Percentiles rank a stretch among this genome's conserved stretches.
Conservation (phyloP, 2,888 invertebrate species). For the Hirtodrosophila alboralis region DNA sequence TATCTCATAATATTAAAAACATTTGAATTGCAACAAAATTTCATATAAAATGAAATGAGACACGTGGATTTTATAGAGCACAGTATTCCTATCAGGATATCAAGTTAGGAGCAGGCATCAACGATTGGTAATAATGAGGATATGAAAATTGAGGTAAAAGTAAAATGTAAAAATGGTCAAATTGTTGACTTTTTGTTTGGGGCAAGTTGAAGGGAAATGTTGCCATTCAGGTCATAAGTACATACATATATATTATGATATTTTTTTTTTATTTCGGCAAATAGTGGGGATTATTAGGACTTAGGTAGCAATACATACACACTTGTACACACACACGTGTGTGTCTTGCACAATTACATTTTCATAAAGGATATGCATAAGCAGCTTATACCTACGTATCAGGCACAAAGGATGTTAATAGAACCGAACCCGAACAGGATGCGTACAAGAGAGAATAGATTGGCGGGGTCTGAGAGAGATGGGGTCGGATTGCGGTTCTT, state of each 20-base stretch:
- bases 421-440: background rate
- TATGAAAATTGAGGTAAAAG: background rate
- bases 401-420: constrained; percentile 34
- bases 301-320: constrained; percentile 40
- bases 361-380: constrained; percentile 76
- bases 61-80: too few relatives aligned
- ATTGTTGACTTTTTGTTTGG: constrained; percentile 42
- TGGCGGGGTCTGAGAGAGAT: background rate
- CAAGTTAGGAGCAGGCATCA: constrained; percentile 4
- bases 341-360: constrained; percentile 64
- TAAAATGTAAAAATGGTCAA: constrained; percentile 43
- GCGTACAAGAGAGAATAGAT: too few relatives aligned
- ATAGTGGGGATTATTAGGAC: constrained; percentile 75
- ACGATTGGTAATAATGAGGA: constrained; percentile 14
- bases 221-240: background rate
- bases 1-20: too few relatives aligned
- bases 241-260: constrained; percentile 20
- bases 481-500: constrained; percentile 55
- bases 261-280: constrained; percentile 36
- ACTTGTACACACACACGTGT: constrained; percentile 8
- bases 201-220: constrained; percentile 7
- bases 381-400: constrained; percentile 64
- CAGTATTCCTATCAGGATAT: constrained; percentile 17
- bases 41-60: constrained; percentile 1
- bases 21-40: too few relatives aligned